Conservation (phyloP, 2,797 vertebrate genomes). For the Sebastes dallii region DNA sequence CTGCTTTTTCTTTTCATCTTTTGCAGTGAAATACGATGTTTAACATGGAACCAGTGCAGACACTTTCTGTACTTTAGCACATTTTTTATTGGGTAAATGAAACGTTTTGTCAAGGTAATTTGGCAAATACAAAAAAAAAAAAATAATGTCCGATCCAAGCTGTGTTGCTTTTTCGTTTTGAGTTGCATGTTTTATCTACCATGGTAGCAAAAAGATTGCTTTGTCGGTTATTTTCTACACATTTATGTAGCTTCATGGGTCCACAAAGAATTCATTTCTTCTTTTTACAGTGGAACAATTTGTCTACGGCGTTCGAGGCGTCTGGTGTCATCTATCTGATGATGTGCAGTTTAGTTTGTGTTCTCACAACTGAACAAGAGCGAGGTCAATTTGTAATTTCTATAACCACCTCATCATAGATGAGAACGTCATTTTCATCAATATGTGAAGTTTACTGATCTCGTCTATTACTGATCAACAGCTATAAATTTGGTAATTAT, state of each 20-base stretch:
- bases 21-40: constrained; percentile 2
- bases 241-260: constrained; percentile 12
- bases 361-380: constrained; percentile 17
- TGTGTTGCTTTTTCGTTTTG: neutral
- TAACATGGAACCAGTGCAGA: constrained; percentile 7
- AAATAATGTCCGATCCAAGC: neutral
- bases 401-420: constrained; percentile 16
- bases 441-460: constrained; percentile 44
- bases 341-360: constrained; percentile 2
- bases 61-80: constrained; percentile 16
- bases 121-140: constrained; percentile 3
- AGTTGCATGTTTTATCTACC: constrained; percentile 6
- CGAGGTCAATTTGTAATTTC: constrained; percentile 37
- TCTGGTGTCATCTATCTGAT: neutral
- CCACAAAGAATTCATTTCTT: neutral
- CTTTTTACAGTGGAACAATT: neutral
- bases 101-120: constrained; percentile 5
- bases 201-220: constrained; percentile 8
- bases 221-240: constrained; percentile 1
- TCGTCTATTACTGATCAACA: constrained; percentile 32
- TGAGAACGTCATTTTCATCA: constrained; percentile 5
- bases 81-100: constrained; percentile 24
- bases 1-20: constrained; percentile 17
- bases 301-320: neutral
- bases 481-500: constrained; percentile 33